A percentile compares a stretch with the other conserved stretches of the same genome.
phyloP scores from a whole-genome alignment of 2,113 vertebrate genomes.

The Copsychus sechellarum region DNA sequence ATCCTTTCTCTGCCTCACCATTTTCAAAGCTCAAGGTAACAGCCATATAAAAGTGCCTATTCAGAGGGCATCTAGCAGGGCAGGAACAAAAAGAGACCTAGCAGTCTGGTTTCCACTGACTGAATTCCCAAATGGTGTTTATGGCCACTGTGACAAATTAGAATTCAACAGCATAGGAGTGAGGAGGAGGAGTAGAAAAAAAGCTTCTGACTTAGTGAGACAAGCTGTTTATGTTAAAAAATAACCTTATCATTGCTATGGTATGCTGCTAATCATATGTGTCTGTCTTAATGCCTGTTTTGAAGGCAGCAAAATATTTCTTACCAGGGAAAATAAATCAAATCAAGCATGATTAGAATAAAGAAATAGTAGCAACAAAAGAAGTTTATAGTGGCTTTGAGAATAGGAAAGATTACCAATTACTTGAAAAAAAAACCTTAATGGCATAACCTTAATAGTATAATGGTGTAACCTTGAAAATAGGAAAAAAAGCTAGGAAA shows the following conservation, averaged over 20 bases:
- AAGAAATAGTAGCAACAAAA: not conserved
- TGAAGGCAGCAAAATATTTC: not conserved
- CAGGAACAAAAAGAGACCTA: not conserved
- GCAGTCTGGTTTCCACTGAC: not conserved
- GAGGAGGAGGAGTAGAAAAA: not conserved
- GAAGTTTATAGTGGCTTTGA: accelerated
- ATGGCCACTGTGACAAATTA: constrained; percentile 1
- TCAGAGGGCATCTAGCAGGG: not conserved
- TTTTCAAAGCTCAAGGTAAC: not conserved
- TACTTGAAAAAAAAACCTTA: not conserved
- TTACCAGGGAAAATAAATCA: not conserved
- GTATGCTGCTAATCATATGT: not conserved
- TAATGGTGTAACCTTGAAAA: not conserved
- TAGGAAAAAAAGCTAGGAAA: not conserved
- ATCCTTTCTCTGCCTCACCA: not conserved
- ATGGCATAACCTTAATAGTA: not conserved
- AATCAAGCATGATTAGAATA: not conserved
- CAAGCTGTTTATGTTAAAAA: not conserved
- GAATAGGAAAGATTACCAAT: not conserved
- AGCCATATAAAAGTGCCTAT: not conserved
- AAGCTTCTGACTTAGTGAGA: not conserved
- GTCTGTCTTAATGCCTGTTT: not conserved
- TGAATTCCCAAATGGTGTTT: constrained; percentile 41
- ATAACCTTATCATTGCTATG: not conserved
- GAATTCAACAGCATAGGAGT: not conserved